Evolutionary conservation across 1,140 invertebrate species (phyloP), one percentile per base, ranked within the genome.

Genomic region (Antheraea pernyi): DNA sequence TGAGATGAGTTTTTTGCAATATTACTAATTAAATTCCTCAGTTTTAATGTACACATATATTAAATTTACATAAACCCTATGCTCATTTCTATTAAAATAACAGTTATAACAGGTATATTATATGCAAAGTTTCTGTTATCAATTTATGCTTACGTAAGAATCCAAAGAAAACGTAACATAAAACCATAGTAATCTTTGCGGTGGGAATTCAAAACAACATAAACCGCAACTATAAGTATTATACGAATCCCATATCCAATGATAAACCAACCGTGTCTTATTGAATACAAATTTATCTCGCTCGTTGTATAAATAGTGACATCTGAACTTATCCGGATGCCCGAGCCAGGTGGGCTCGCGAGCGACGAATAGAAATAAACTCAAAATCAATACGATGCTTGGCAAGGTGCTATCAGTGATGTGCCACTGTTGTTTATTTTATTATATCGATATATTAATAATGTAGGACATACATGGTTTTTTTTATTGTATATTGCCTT

Each of bases 311-410:
- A 53, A 53, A 53, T 53, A 59, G 39, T 70, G 64, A 72, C 78
- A 65, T 75, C 71, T 74, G 63, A 76, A 80, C 67, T 79, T 42
- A 64, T 72, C 46, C 70, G 78, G 71, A 70, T 84, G 37, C 59
- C 46, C 76, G 36, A 73, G 69, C 74, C 80, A 85, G 83, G 83
- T 85, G 83, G 46, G 82, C 76, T 74, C 73, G 72, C 46, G 16
- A 53, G 46, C 46, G 46, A 53, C 46, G 75, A 83, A 81, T 79
- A 83, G 82, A 88, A 85, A 88, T 85, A 88, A 82, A 84, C 75
- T 79, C 78, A 74, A 84, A 88, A 87, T 88, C 84, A 86, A 88
- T 88, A 88, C 79, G 81, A 79, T 76, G 77, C 80, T 85, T 80
- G 77, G 76, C 70, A 73, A 80, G 81, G 82, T 80, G 74, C 66